Evolutionary conservation across 1,140 invertebrate species (phyloP), one percentile per base, ranked within the genome.

Genomic region (Cotesia typhae): DNA sequence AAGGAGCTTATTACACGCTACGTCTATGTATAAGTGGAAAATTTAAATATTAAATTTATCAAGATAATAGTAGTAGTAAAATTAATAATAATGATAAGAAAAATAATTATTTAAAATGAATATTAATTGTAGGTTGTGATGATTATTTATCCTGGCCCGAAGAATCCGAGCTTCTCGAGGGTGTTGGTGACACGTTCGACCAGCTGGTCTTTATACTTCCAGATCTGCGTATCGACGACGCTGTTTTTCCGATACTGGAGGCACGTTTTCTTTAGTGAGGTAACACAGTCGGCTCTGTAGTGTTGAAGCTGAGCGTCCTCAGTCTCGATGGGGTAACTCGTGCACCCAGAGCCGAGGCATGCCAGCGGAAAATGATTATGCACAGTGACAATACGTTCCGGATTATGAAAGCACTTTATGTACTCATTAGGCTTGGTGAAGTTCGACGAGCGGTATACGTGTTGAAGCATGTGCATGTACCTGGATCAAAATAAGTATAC

Each of bases 401-500:
- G 94, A 85, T 97, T 95, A 83, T 97, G 95, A 88, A 98, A 97
- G 85, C 95, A 96, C 85, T 98, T 98, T 41, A 97, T 93, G 84
- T 96, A 97, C 83, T 95, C 94, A 75, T 95, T 95, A 0, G 95
- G 95, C 85, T 96, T 96, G 1, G 95, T 97, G 84, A 95, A 97
- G 86, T 97, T 97, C 79, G 92, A 92, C 60, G 94, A 93, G 5
- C 95, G 90, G 80, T 96, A 95, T 4, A 97, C 95, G 84, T 97
- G 96, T 85, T 96, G 95, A 77, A 97, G 82, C 95, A 97, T 97
- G 84, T 98, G 95, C 91, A 97, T 92, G 83, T 97, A 97, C 72
- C 85, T 87, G 71, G 7, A 17, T 69, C 64, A 66, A 71, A 60
- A 63, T 41, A 9, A 12, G 63, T 52, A 67, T 66, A 14, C 63